Evolutionary conservation across 2,113 vertebrate species (phyloP).

Genomic region (Nothoprocta pentlandii): DNA sequence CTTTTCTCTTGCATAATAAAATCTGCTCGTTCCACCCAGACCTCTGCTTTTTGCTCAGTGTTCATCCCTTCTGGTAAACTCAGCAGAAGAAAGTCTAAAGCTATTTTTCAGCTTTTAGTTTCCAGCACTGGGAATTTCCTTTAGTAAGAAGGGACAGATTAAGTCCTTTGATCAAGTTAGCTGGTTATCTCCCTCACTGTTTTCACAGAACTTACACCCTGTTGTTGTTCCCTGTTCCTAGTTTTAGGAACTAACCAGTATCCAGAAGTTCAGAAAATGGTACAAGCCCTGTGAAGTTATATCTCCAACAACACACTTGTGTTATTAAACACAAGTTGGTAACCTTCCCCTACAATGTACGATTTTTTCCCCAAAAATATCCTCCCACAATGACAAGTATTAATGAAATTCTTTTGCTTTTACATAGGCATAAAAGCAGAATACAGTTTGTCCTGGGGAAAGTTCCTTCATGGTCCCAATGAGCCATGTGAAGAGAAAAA

Average conservation of each 20-base stretch:
- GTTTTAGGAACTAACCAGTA: background rate
- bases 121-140: background rate
- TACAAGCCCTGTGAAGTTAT: background rate
- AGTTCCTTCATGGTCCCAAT: background rate
- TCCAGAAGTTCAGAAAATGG: background rate
- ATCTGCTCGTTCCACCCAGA: background rate
- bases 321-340: background rate
- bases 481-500: background rate
- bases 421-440: background rate
- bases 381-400: background rate
- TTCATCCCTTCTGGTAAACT: background rate
- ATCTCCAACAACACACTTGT: background rate
- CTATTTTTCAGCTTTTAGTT: background rate
- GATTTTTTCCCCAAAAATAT: background rate
- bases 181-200: background rate
- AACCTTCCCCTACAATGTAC: background rate
- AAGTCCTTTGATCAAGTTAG: background rate
- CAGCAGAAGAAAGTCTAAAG: background rate
- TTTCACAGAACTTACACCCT: background rate
- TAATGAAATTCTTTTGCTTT: background rate
- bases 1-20: background rate
- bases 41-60: background rate
- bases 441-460: background rate
- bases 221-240: too few relatives aligned
- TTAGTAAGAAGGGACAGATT: background rate